Conservation (phyloP, 1,140 invertebrate genomes). For the Camponotus pennsylvanicus region DNA sequence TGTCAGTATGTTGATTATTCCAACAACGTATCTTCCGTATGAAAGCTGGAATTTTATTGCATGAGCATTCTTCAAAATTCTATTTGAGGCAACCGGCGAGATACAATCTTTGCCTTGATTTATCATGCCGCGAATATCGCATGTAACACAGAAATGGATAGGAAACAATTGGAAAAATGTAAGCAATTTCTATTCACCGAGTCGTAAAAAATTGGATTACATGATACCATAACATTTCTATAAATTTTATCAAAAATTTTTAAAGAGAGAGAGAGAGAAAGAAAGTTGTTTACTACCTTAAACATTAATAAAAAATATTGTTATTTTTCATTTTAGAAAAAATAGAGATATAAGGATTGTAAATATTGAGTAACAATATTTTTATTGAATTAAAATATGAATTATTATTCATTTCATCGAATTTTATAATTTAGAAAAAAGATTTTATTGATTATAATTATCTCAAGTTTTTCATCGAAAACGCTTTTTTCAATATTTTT, state of each 20-base stretch:
- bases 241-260: slow-evolving; percentile 28
- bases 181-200: slow-evolving; percentile 32
- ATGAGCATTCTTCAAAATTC: slow-evolving; percentile 45
- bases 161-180: slow-evolving; percentile 33
- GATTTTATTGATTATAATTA: too few relatives aligned
- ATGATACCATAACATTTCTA: not conserved
- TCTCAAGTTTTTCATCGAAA: too few relatives aligned
- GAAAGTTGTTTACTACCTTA: not conserved
- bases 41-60: slow-evolving; percentile 48
- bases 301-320: not conserved
- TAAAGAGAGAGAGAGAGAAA: not conserved
- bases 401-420: too few relatives aligned
- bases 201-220: slow-evolving; percentile 6
- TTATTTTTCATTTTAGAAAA: not conserved
- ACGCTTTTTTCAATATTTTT: too few relatives aligned
- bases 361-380: too few relatives aligned
- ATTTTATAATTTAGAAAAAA: too few relatives aligned
- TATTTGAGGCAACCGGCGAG: slow-evolving; percentile 44
- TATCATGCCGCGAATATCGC: slow-evolving; percentile 39
- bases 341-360: too few relatives aligned
- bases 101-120: slow-evolving; percentile 53
- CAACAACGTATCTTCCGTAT: slow-evolving; percentile 44
- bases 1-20: slow-evolving; percentile 52
- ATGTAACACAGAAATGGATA: not conserved
- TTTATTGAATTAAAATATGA: too few relatives aligned